phyloP scores from a whole-genome alignment of 2,888 invertebrate species.

The Drosophila borealis region DNA sequence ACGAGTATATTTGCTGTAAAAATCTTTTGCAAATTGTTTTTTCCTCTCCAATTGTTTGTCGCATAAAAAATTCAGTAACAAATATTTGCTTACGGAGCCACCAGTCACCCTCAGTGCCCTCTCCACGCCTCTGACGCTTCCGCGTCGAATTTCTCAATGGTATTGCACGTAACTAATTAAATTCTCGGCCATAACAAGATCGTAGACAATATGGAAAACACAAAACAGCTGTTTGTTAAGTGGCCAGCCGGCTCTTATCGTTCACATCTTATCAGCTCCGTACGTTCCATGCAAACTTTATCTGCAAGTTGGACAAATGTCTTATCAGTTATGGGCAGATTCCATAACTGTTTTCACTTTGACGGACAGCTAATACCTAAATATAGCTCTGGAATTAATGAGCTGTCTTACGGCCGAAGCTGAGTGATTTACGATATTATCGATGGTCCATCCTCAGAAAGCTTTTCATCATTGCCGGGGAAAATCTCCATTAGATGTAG shows the following conservation, averaged over 20 bases:
- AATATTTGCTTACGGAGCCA: conserved; percentile 62
- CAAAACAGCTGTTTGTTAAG: conserved; percentile 47
- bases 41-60: conserved; percentile 64
- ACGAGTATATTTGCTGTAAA: conserved; percentile 22
- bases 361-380: conserved; percentile 5
- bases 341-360: conserved; percentile 18
- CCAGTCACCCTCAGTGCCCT: conserved; percentile 33
- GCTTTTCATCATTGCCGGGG: neutral
- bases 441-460: neutral
- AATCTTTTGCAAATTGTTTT: conserved; percentile 67
- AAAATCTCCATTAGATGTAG: too few relatives aligned
- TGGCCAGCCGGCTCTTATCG: conserved; percentile 38
- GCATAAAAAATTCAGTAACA: conserved; percentile 43
- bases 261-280: conserved; percentile 44
- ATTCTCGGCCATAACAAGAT: conserved; percentile 28
- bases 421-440: conserved; percentile 3
- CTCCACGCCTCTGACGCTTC: conserved; percentile 40
- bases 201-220: conserved; percentile 1
- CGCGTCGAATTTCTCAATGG: conserved; percentile 41
- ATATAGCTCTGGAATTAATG: neutral
- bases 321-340: conserved; percentile 25
- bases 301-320: conserved; percentile 19
- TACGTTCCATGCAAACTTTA: conserved; percentile 6
- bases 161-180: conserved; percentile 42
- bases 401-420: neutral